Evolutionary conservation across 2,888 invertebrate genomes (phyloP).

Genomic region (Tenthredo mesomela): DNA sequence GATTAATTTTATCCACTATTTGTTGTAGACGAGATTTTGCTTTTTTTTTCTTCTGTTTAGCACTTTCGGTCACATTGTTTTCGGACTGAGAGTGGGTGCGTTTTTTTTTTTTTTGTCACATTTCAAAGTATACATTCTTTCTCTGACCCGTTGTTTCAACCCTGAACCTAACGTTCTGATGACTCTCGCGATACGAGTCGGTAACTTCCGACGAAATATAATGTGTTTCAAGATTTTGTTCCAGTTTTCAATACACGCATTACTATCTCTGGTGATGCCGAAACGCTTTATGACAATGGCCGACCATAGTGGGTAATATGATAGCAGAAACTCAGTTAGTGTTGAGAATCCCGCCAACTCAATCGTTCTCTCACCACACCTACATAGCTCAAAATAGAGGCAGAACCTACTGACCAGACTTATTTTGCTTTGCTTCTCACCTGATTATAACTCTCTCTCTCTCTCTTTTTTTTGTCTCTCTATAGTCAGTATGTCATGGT

Average conservation of each 20-base stretch:
- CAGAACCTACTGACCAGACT: no score
- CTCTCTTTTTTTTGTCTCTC: no score
- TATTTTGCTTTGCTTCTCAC: no score
- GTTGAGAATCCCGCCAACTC: no score
- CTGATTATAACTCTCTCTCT: no score
- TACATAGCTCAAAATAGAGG: no score
- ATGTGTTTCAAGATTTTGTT: conserved; percentile 52
- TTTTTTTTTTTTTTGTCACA: not conserved
- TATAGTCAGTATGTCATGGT: no score
- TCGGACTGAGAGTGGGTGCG: not conserved
- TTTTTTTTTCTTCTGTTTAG: not conserved
- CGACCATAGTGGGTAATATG: conserved; percentile 53
- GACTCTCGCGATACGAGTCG: conserved; percentile 45
- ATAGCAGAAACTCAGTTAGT: conserved; percentile 43
- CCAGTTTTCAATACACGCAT: conserved; percentile 55
- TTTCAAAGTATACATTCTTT: not conserved
- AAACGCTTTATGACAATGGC: conserved; percentile 49
- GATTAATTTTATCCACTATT: not conserved
- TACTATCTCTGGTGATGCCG: conserved; percentile 51
- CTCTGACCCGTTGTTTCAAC: not conserved
- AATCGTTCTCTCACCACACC: no score
- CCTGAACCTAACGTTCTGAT: conserved; percentile 37
- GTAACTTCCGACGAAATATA: conserved; percentile 39
- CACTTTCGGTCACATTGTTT: not conserved
- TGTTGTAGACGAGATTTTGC: not conserved